phyloP scores from a whole-genome alignment of 1,140 invertebrate genomes.

The Lineus longissimus region DNA sequence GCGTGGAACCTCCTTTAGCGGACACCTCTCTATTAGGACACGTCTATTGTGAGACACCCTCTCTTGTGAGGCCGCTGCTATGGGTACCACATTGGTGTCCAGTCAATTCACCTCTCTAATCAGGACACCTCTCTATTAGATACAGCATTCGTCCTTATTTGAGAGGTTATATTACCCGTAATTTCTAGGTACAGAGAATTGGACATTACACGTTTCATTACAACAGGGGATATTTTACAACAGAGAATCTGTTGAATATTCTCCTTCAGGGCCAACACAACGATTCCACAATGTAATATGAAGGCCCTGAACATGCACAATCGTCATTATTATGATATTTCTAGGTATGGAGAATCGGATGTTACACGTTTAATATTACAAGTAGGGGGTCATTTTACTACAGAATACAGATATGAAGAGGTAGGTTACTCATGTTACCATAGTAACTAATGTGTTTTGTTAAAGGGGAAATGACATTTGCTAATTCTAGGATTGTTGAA shows the following conservation, averaged over 20 bases:
- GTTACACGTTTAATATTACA: slow-evolving; percentile 60
- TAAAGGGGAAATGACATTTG: no score
- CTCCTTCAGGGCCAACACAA: neutral
- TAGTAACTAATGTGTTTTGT: no score
- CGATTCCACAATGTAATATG: neutral
- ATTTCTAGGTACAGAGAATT: neutral
- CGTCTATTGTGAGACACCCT: neutral
- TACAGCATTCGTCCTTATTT: no score
- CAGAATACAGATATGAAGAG: neutral
- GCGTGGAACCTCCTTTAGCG: neutral
- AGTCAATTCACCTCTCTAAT: no score
- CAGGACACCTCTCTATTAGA: no score
- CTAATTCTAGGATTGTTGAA: no score
- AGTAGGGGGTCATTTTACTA: slow-evolving; percentile 41
- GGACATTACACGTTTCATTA: neutral
- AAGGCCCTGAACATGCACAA: neutral
- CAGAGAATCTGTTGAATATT: neutral
- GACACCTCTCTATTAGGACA: neutral
- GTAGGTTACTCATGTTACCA: neutral
- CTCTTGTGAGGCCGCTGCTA: no score
- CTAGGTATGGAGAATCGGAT: slow-evolving; percentile 65
- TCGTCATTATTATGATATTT: slow-evolving; percentile 7
- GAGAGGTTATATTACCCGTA: neutral
- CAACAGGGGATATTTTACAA: neutral
- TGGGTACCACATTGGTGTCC: no score